These are phyloP conservation scores for Bruchidius siliquastri DNA, from an alignment of 2,888 invertebrate species.

Conservation along the genomic window DNA sequence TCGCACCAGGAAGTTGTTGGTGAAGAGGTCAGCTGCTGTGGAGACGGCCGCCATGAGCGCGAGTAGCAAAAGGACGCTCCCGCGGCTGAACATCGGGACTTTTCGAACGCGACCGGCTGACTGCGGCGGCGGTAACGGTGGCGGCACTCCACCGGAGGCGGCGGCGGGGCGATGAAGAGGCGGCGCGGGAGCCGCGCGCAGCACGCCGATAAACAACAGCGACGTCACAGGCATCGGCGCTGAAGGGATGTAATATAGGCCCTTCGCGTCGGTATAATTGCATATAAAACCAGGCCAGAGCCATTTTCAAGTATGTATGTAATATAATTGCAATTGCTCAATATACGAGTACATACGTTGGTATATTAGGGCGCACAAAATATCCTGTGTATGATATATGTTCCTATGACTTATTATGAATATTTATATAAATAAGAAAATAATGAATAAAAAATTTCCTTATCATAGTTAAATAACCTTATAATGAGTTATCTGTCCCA, in stretches of 20 bases:
- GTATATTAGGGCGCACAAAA: too few relatives aligned
- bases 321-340: too few relatives aligned
- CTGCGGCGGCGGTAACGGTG: constrained; percentile 12
- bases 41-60: constrained; percentile 25
- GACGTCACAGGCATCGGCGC: not conserved
- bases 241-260: not conserved
- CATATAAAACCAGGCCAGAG: too few relatives aligned
- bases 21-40: constrained; percentile 62
- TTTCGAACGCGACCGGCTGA: constrained; percentile 22
- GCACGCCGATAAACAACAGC: not conserved
- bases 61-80: constrained; percentile 33
- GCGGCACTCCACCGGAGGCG: constrained; percentile 6
- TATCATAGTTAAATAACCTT: too few relatives aligned
- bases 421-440: too few relatives aligned
- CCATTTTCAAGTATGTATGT: too few relatives aligned
- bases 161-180: not conserved
- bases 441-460: too few relatives aligned
- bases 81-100: constrained; percentile 42
- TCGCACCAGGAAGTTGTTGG: constrained; percentile 91
- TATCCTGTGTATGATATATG: too few relatives aligned
- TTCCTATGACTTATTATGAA: too few relatives aligned
- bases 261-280: too few relatives aligned
- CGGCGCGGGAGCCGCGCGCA: constrained; percentile 1
- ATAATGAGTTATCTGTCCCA: too few relatives aligned
- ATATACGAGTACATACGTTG: too few relatives aligned